Percentiles rank a stretch among this genome's conserved stretches.
These are phyloP conservation scores for Platycercus adscitus DNA, from an alignment of 2,113 vertebrate species.

Conservation along the genomic window DNA sequence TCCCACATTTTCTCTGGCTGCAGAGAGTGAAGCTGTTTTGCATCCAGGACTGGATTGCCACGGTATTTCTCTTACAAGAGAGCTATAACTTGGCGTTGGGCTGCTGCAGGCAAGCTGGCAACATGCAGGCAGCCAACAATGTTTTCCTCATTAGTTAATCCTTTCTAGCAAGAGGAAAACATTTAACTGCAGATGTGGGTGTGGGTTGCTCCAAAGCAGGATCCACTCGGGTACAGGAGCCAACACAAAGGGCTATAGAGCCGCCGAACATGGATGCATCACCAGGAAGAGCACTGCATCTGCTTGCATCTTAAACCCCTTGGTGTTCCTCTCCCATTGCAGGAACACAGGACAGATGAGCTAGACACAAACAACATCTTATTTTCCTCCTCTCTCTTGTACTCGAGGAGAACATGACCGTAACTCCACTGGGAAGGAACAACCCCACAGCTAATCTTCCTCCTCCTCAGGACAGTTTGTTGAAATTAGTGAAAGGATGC, in stretches of 20 bases:
- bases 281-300: not conserved
- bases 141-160: not conserved
- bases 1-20: not conserved
- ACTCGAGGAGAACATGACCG: conserved; percentile 45
- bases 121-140: rapidly evolving
- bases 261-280: not conserved
- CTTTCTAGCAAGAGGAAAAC: not conserved
- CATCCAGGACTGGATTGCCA: no score
- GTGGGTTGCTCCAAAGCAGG: not conserved
- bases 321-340: not conserved
- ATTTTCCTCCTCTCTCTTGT: conserved; percentile 53
- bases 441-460: conserved; percentile 75
- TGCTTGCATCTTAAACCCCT: not conserved
- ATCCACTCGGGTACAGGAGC: not conserved
- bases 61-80: not conserved
- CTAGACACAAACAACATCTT: conserved; percentile 39
- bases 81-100: not conserved
- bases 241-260: not conserved
- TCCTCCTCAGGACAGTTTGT: conserved; percentile 71
- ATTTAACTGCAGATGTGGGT: not conserved
- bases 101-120: not conserved
- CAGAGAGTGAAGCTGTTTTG: not conserved
- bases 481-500: conserved; percentile 81
- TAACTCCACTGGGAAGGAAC: conserved; percentile 73
- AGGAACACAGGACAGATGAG: not conserved